Conservation (phyloP, 2,888 invertebrate species). For the Globia sparganii region DNA sequence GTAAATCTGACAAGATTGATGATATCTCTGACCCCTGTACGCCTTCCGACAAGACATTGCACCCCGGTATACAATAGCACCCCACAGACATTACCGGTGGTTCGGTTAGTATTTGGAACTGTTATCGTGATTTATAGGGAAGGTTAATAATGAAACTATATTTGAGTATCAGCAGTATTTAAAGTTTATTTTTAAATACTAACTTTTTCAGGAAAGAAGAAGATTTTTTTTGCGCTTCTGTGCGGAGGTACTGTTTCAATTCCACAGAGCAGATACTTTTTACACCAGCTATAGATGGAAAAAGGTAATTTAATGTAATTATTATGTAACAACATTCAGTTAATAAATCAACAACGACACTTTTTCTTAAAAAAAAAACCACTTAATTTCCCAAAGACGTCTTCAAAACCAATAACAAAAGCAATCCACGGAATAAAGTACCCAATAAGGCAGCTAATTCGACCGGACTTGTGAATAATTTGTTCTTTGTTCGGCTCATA, state of each 20-base stretch:
- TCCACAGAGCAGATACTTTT: neutral
- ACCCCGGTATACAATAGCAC: conserved; percentile 61
- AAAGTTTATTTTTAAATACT: neutral
- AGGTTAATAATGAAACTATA: conserved; percentile 11
- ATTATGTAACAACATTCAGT: neutral
- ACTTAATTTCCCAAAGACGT: conserved; percentile 4
- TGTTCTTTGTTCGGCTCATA: conserved; percentile 62
- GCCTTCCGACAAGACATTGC: conserved; percentile 72
- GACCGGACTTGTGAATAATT: conserved; percentile 59
- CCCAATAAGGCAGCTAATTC: conserved; percentile 40
- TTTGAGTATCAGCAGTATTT: neutral
- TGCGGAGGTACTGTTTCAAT: neutral
- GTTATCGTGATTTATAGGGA: conserved; percentile 31
- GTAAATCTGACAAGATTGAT: conserved; percentile 87
- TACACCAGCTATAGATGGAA: neutral
- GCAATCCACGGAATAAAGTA: conserved; percentile 36
- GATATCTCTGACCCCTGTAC: conserved; percentile 77
- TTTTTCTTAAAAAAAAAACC: neutral
- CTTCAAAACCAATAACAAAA: conserved; percentile 23
- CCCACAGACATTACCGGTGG: conserved; percentile 47
- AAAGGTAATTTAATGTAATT: neutral
- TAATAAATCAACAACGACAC: neutral
- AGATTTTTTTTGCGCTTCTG: neutral
- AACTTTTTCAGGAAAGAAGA: neutral
- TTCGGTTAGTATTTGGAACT: conserved; percentile 46